Base-by-base conservation (phyloP, 2,797 vertebrate genomes). In the Vultur gryphus region DNA sequence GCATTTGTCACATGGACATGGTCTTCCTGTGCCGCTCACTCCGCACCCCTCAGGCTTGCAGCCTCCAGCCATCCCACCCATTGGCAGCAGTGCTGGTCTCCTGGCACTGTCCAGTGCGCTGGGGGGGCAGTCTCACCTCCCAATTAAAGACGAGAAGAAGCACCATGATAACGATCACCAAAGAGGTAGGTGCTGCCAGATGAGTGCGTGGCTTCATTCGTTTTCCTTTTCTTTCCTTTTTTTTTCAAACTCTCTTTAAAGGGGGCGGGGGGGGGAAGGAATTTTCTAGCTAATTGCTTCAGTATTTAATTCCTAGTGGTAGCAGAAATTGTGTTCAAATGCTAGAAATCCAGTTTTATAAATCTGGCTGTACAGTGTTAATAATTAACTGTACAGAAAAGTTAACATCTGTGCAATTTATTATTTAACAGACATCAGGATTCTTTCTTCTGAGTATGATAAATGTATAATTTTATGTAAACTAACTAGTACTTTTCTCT, bases 131-230 rank as follows among this genome's bases (percentile, higher is more conserved):
- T 99, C 99, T 77, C 99, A 99, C 95, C 98, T 99, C 95, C 99
- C 99, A 5, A 98, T 99, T 97, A 99, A 99, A 98, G 99, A 99
- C 0, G 99, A 99, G 97, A 99, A 99, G 97, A 99, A 99, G 89
- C 99, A 99, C 96, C 99, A 99, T n/a, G 99, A 99, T 95, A 98
- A 96, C 0, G 99, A 99, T 90, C 99, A 99, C 97, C 98, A 99
- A 96, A 99, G 99, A 99, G 99, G 99, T 99, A 90, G 81, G 96
- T 0, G 0, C 25, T 78, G 41, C 20, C 78, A 54, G 35, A 33
- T 31, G 19, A 37, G 8, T 46, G 15, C 62, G 12, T 65, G 7
- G 28, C 55, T 92, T 94, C 1, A 13, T 51, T 65, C 0, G 0
- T 67, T 81, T 70, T 37, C 37, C 4, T 70, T 26, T 66, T 52